A percentile compares a stretch with the other conserved stretches of the same genome.
These are phyloP conservation scores for Gambelia wislizenii DNA, from an alignment of 2,797 vertebrate genomes.

Conservation along the genomic window DNA sequence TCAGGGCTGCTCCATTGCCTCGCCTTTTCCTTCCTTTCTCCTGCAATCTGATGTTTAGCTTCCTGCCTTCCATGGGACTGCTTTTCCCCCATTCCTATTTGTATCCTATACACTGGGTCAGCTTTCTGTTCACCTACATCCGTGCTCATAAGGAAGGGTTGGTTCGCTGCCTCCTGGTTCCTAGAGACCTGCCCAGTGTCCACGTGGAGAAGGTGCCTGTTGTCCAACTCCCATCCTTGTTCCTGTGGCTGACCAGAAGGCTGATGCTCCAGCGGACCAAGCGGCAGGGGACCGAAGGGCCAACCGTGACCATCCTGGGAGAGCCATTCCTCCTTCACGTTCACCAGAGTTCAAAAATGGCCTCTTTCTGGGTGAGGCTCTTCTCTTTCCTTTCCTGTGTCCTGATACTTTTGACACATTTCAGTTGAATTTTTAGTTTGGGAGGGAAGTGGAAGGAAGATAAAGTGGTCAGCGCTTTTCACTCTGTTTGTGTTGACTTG, in stretches of 20 bases:
- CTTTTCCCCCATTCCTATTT: constrained; percentile 11
- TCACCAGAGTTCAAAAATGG: neutral
- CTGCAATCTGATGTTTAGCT: neutral
- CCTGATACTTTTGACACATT: too few species aligned
- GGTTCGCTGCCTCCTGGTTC: neutral
- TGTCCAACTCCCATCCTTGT: neutral
- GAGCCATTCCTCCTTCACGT: fast-evolving
- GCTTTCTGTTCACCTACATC: fast-evolving
- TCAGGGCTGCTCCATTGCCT: constrained; percentile 14
- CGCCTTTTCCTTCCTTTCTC: constrained; percentile 45
- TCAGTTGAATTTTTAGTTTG: too few species aligned
- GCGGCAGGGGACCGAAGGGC: fast-evolving
- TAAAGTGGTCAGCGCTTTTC: too few species aligned
- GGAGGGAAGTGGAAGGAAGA: too few species aligned
- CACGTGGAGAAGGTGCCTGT: neutral
- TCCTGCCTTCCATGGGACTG: constrained; percentile 38
- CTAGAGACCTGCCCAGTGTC: too few species aligned
- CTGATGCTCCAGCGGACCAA: fast-evolving
- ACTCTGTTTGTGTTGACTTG: too few species aligned
- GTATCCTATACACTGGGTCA: fast-evolving
- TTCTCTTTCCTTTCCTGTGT: neutral
- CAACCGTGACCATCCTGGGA: neutral
- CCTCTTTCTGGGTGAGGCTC: constrained; percentile 18
- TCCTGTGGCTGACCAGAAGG: fast-evolving
- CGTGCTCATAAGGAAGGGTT: too few species aligned